Evolutionary conservation across 2,888 invertebrate genomes (phyloP), one percentile per base, ranked within the genome.

Genomic region (Acrobasis consociella): DNA sequence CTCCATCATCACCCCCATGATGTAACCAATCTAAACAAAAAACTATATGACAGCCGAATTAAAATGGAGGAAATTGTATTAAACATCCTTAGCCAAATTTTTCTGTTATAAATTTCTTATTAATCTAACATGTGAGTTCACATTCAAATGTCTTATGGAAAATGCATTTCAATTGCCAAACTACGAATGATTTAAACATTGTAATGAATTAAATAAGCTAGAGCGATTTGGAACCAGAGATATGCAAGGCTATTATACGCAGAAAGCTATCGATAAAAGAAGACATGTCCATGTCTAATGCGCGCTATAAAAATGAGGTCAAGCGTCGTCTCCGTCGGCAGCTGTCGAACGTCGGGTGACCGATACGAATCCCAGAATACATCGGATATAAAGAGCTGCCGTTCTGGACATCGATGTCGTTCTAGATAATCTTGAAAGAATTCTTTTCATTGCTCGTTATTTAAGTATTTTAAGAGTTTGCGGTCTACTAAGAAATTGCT

Each of bases 291-390:
- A 53, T 62, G 53, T 46, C 61, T 46, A 42, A 39, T 22, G 39
- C 16, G 46, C 46, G 49, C n/a, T 49, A 55, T 62, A 62, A 62
- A 62, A 62, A 80, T 80, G 80, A 76, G 87, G 87, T 76, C 89
- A 77, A 73, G 74, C 78, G 71, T 75, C 74, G 74, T 77, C 76
- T 78, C 76, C 74, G 80, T 69, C 78, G 78, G 79, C 87, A 83
- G 85, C 85, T 88, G 87, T 89, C 85, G 88, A 89, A 87, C 83
- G 83, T 74, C 78, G 71, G 64, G 75, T 75, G 78, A 80, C 81
- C 82, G 81, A 82, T 83, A 80, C 81, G 72, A 73, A 78, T 85
- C 86, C 84, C 78, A 85, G 83, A 89, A 87, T 87, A 88, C 81
- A 86, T 81, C 77, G 74, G 82, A 72, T 83, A 81, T 80, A 84